Percentiles rank a stretch among this genome's conserved stretches.
Evolutionary conservation across 2,113 vertebrate genomes (phyloP).

Genomic region (Rana temporaria): DNA sequence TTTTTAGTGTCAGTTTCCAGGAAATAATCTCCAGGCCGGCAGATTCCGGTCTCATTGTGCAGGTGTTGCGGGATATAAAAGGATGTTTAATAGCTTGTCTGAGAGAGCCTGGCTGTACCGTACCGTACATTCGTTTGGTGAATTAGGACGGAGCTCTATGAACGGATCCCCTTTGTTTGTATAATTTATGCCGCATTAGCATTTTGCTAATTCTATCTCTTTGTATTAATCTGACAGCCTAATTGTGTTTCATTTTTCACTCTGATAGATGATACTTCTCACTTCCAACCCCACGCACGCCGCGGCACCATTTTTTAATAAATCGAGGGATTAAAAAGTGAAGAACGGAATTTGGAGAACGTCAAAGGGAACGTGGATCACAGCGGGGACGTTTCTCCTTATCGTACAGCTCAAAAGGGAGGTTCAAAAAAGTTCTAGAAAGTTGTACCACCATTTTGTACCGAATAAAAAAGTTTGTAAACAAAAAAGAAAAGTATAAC

Average conservation of each 20-base stretch:
- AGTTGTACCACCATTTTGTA: no score
- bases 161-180: conserved; percentile 44
- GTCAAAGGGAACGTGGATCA: not conserved
- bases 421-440: no score
- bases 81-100: conserved; percentile 17
- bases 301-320: not conserved
- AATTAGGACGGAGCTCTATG: not conserved
- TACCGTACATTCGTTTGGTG: conserved; percentile 4
- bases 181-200: conserved; percentile 51
- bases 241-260: conserved; percentile 52
- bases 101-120: not conserved
- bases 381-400: not conserved
- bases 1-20: not conserved
- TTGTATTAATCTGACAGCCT: conserved; percentile 53
- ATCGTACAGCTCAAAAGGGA: no score
- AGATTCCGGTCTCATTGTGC: not conserved
- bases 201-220: conserved; percentile 54
- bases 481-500: no score
- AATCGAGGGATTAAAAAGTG: not conserved
- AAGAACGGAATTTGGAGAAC: not conserved
- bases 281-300: not conserved
- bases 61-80: not conserved
- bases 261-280: conserved; percentile 18
- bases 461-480: no score
- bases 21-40: not conserved